Evolutionary conservation across 2,888 invertebrate species (phyloP), one percentile per base, ranked within the genome.

Genomic region (Pandemis corylana): DNA sequence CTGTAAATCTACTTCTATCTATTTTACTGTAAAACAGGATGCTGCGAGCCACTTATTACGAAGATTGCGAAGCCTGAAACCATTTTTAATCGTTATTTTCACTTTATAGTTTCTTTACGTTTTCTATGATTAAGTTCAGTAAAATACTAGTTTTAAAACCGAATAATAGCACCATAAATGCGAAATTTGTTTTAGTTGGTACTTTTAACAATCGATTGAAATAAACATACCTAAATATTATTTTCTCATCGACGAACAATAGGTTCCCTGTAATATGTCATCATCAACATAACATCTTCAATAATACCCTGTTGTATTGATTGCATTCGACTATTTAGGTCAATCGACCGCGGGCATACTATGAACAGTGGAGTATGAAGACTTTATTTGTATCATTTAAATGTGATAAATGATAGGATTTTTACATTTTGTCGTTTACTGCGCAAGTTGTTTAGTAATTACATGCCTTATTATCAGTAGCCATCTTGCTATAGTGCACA

Each of bases 251-350:
- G 7, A 59, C 10, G 59, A 59, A 59, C 28, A 59, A 59, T 12
- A 59, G 10, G 59, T 15, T 51, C 36, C 28, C 46, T 44, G 56
- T 56, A 62, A 36, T 62, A 42, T 13, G 20, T 42, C 62, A 42
- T 62, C 42, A n/a, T 62, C 59, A 28, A 59, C 28, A 28, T 46
- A 46, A 46, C 20, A 49, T 66, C 66, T 51, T 59, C 28, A 49
- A 59, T 56, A 49, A 15, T 28, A 68, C 36, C 63, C 15, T 20
- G 44, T 70, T 66, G 46, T 71, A 75, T 66, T 71, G 70, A 75
- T 67, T 75, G 42, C 65, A 59, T 51, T 67, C 66, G n/a, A 42
- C 49, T 51, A 75, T 75, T 71, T 66, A 20, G 75, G 75, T 75
- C 75, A 67, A 71, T 70, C 56, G 66, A 69, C 20, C 13, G 70